Percentiles rank a stretch among this genome's conserved stretches.
phyloP scores from a whole-genome alignment of 1,140 invertebrate genomes.

The Drosophila gunungcola region DNA sequence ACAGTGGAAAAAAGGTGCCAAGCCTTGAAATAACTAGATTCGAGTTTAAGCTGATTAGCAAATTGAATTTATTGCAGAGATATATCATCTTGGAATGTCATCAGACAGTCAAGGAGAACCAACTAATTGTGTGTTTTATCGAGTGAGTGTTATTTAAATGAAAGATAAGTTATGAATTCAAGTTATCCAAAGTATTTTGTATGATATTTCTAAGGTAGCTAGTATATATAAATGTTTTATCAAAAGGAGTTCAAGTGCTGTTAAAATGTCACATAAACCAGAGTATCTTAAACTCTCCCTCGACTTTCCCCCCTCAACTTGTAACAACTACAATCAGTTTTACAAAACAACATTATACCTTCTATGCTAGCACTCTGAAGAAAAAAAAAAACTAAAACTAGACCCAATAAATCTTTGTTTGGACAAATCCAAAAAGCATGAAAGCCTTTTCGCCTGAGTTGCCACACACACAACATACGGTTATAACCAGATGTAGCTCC shows the following conservation, averaged over 20 bases:
- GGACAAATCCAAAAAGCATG: slow-evolving; percentile 75
- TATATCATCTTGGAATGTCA: not conserved
- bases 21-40: not conserved
- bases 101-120: not conserved
- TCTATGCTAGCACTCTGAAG: not conserved
- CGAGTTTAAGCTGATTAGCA: not conserved
- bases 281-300: not conserved
- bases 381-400: slow-evolving; percentile 21
- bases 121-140: not conserved
- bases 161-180: no score
- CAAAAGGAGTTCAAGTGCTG: not conserved
- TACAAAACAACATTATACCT: slow-evolving; percentile 10
- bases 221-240: not conserved
- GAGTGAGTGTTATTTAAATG: not conserved
- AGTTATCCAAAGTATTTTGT: no score
- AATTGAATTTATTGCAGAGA: slow-evolving; percentile 12
- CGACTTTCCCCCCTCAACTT: slow-evolving; percentile 1
- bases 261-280: not conserved
- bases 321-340: slow-evolving; percentile 25
- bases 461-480: slow-evolving; percentile 51
- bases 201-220: not conserved
- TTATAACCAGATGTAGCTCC: slow-evolving; percentile 51
- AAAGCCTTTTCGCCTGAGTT: slow-evolving; percentile 70
- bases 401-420: slow-evolving; percentile 81
- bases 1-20: slow-evolving; percentile 1